Conservation (phyloP, 2,888 invertebrate species). For the Melinopterus prodromus region DNA sequence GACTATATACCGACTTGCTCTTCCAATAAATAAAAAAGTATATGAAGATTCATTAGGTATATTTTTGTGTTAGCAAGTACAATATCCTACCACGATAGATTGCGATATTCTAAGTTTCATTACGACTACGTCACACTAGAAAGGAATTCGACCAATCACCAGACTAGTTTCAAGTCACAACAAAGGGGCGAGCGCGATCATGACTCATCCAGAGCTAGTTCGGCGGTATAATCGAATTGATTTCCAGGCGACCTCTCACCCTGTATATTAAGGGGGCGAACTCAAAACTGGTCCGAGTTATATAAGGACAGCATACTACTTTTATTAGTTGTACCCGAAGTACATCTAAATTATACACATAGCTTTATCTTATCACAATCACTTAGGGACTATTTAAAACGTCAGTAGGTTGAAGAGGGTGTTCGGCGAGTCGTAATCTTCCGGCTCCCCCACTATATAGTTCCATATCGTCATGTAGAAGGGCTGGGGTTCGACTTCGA, state of each 20-base stretch:
- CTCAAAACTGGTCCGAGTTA: background rate
- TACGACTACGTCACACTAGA: background rate
- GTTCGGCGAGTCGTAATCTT: background rate
- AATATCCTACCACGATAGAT: background rate
- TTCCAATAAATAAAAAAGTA: too few species aligned
- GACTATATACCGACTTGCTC: too few species aligned
- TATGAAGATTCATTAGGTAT: background rate
- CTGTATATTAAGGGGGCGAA: background rate
- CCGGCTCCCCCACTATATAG: background rate
- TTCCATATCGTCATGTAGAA: conserved; percentile 22
- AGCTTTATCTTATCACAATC: background rate
- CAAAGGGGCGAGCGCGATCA: background rate
- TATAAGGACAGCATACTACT: background rate
- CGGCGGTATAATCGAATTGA: background rate
- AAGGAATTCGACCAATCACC: background rate
- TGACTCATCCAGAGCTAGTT: background rate
- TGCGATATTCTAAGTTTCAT: background rate
- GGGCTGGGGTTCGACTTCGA: background rate
- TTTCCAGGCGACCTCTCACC: background rate
- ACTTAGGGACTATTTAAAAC: conserved; percentile 1
- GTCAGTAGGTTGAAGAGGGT: conserved; percentile 6
- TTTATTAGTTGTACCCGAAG: background rate
- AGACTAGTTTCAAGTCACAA: background rate
- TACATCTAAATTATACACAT: background rate
- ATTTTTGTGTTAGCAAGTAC: background rate